Conservation (phyloP, 1,140 invertebrate genomes). For the Sycobia sp. region DNA sequence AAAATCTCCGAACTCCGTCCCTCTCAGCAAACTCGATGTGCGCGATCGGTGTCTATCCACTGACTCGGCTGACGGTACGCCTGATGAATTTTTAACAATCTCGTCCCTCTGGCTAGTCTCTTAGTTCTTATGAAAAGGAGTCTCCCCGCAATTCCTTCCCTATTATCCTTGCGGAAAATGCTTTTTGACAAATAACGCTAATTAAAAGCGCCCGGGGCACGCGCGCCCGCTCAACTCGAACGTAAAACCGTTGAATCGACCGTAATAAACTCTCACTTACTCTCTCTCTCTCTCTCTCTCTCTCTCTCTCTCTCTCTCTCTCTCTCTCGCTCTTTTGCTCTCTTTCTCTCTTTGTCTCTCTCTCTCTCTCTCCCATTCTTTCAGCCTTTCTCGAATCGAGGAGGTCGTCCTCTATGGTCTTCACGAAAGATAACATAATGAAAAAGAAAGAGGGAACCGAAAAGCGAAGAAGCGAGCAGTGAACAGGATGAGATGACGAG, state of each 20-base stretch:
- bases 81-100: constrained; percentile 27
- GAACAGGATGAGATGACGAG: not conserved
- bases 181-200: constrained; percentile 33
- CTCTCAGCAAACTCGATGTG: constrained; percentile 12
- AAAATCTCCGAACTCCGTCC: not conserved
- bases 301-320: not conserved
- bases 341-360: too few species aligned
- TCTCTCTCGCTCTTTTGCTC: too few species aligned
- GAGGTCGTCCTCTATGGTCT: too few species aligned
- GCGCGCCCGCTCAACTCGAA: not conserved
- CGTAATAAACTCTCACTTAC: constrained; percentile 22
- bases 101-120: not conserved
- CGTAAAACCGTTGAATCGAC: constrained; percentile 27
- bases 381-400: not conserved
- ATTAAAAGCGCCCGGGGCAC: constrained; percentile 23
- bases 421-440: too few species aligned
- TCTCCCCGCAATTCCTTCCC: not conserved
- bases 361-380: too few species aligned
- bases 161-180: not conserved
- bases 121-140: not conserved
- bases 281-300: not conserved
- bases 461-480: not conserved
- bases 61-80: not conserved
- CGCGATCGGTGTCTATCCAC: not conserved
- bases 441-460: not conserved